Evolutionary conservation across 2,113 vertebrate species (phyloP).

Genomic region (Leptobrachium leishanense): DNA sequence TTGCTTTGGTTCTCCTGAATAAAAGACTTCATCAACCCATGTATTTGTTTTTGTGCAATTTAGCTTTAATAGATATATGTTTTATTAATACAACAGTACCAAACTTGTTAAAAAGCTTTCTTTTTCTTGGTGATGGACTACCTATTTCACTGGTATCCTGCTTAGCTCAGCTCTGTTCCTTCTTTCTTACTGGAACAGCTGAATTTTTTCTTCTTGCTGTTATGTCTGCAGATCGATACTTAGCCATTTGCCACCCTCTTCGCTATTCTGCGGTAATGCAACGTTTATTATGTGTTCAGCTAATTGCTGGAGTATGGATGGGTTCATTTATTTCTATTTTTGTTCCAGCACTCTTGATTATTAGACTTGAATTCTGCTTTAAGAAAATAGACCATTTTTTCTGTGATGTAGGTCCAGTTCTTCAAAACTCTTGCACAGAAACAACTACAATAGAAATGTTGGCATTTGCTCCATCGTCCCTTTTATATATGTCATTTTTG

Average conservation of each 20-base stretch:
- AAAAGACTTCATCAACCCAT: conserved; percentile 49
- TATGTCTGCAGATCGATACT: conserved; percentile 55
- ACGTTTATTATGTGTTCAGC: background rate
- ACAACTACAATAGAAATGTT: conserved; percentile 48
- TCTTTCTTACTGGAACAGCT: conserved; percentile 55
- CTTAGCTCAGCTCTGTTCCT: conserved; percentile 58
- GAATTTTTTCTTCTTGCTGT: conserved; percentile 57
- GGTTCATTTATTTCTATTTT: conserved; percentile 50
- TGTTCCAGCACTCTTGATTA: conserved; percentile 40
- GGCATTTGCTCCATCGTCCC: conserved; percentile 19
- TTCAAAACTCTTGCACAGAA: conserved; percentile 47
- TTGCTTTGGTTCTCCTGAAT: conserved; percentile 42
- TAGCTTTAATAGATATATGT: conserved; percentile 53
- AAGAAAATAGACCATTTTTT: conserved; percentile 25
- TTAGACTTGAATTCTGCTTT: conserved; percentile 52
- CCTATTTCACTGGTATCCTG: conserved; percentile 56
- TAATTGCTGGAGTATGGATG: conserved; percentile 29
- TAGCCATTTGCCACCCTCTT: conserved; percentile 38
- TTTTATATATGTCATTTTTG: conserved; percentile 50
- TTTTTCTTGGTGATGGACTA: conserved; percentile 53
- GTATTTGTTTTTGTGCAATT: conserved; percentile 54
- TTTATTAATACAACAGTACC: conserved; percentile 55
- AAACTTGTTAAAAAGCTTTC: conserved; percentile 51
- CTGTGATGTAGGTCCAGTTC: conserved; percentile 44
- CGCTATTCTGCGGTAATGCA: conserved; percentile 26